Evolutionary conservation across 1,140 invertebrate genomes (phyloP).

Genomic region (Mya arenaria): DNA sequence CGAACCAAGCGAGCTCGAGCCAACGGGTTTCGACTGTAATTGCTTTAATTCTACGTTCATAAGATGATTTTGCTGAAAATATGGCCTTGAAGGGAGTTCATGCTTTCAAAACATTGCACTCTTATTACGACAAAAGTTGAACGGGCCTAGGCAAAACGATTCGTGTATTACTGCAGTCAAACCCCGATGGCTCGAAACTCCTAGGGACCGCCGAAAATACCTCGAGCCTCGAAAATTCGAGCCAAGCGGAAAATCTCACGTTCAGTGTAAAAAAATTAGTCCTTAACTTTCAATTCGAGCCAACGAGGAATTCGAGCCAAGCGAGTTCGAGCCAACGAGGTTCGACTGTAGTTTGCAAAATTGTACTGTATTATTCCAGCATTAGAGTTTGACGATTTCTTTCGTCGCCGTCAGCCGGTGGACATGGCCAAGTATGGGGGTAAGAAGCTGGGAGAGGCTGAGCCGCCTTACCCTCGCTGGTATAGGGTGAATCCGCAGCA

Average conservation of each 20-base stretch:
- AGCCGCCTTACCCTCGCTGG: background rate
- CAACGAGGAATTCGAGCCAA: background rate
- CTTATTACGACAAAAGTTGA: too few relatives aligned
- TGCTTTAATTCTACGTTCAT: background rate
- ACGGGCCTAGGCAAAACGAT: too few relatives aligned
- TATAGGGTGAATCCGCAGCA: background rate
- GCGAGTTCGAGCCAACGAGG: background rate
- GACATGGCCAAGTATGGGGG: background rate
- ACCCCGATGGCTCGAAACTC: background rate
- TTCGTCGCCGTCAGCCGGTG: background rate
- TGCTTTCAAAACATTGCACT: too few relatives aligned
- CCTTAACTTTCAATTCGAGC: background rate
- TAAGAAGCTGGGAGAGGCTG: background rate
- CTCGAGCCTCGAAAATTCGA: background rate
- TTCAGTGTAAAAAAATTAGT: too few relatives aligned
- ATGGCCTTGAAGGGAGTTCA: too few relatives aligned
- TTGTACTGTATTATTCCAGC: background rate
- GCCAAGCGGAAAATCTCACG: background rate
- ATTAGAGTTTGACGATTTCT: background rate
- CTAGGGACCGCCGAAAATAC: background rate
- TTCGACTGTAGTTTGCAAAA: background rate
- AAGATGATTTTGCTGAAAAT: too few relatives aligned
- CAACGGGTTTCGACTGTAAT: background rate
- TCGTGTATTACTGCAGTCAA: background rate
- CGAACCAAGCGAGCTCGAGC: background rate